Evolutionary conservation across 2,888 invertebrate genomes (phyloP), one percentile per base, ranked within the genome.

Genomic region (Drosophila crucigera): DNA sequence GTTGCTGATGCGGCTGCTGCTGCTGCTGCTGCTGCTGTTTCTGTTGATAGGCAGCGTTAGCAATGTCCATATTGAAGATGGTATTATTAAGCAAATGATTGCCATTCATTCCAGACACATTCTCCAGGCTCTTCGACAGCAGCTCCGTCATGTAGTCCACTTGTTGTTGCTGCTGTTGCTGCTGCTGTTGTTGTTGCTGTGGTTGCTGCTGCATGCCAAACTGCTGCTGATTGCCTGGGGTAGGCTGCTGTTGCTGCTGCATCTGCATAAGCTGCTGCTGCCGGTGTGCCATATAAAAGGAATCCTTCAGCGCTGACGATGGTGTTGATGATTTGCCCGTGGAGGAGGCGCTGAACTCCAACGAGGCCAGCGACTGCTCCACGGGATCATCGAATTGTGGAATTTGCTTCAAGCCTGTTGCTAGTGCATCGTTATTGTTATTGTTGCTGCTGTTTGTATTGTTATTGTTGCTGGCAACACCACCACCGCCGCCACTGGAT

Each of bases 351-450:
- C 95, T 95, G 73, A 95, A 95, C 93, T 96, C 96, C 80, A 96
- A 93, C 83, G 95, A 96, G 56, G 96, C 96, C 85, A 96, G 94
- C 63, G 96, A 95, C 82, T 96, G 95, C 93, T 96, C 96, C 84
- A 96, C 94, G 28, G 96, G 96, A 92, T 96, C 96, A 68, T 95
- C 95, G 91, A 94, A 95, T 75, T 93, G 92, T n/a, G 92, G 92
- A 62, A 93, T 92, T 82, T 93, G 93, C 55, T 92, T 92, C 4
- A 92, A 89, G 49, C 92, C 92, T 37, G 91, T 82, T 60, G 88
- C 87, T 56, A 83, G n/a, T 4, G 41, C 50, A 41, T 78, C 80
- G n/a, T 28, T 50, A 1, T 43, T 68, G 11, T 19, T 84, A 59
- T 28, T 78, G 35, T 53, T 75, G 33, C 43, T 80, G 19, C 49